A percentile compares a stretch with the other conserved stretches of the same genome.
Evolutionary conservation across 2,113 vertebrate species (phyloP).

Genomic region (Martes martes): DNA sequence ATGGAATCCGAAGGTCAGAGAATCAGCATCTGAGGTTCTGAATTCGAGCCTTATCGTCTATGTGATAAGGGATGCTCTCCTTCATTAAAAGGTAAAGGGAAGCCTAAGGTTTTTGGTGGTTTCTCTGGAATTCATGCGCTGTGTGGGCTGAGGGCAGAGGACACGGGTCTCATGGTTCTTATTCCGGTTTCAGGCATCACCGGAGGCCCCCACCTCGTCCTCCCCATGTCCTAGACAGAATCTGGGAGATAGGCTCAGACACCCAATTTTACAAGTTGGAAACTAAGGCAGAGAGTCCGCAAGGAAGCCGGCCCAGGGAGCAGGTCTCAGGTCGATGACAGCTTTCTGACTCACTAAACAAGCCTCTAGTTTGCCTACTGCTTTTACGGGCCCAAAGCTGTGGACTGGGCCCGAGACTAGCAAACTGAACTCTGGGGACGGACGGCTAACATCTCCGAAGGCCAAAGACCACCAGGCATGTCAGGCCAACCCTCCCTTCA

Average conservation of each 20-base stretch:
- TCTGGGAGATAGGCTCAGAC: background rate
- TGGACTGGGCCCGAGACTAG: background rate
- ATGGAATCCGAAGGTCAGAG: background rate
- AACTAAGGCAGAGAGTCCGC: background rate
- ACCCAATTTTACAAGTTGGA: background rate
- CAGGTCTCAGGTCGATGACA: background rate
- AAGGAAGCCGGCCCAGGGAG: background rate
- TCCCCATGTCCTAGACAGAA: background rate
- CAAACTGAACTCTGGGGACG: background rate
- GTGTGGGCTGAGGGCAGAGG: background rate
- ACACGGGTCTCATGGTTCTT: background rate
- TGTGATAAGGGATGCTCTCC: background rate
- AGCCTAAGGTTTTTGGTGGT: background rate
- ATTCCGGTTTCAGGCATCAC: background rate
- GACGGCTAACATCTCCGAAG: background rate
- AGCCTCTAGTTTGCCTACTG: background rate
- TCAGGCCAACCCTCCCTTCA: background rate
- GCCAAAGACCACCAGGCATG: background rate
- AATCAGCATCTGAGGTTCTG: background rate
- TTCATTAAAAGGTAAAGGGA: background rate
- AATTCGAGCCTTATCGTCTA: background rate
- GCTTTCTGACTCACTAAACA: background rate
- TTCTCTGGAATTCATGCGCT: background rate
- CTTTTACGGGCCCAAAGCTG: background rate
- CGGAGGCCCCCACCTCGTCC: background rate